Percentiles rank a stretch among this genome's conserved stretches.
phyloP scores from a whole-genome alignment of 1,140 invertebrate genomes.

The Anastrepha ludens region DNA sequence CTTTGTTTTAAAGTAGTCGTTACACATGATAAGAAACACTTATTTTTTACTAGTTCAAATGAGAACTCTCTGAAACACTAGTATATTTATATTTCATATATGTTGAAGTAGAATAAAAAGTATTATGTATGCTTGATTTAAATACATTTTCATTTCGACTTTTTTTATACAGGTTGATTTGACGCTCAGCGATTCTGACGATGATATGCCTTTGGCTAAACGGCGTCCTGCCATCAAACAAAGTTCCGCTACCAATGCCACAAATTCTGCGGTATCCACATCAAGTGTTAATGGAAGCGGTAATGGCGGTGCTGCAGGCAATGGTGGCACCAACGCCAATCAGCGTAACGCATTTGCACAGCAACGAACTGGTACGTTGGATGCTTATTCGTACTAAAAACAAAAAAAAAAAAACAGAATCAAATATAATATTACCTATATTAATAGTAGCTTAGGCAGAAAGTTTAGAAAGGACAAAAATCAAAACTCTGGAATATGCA shows the following conservation, averaged over 20 bases:
- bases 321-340: constrained; percentile 52
- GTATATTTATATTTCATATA: no score
- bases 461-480: constrained; percentile 3
- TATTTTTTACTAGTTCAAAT: no score
- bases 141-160: background rate
- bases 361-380: constrained; percentile 73
- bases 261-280: constrained; percentile 62
- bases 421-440: constrained; percentile 54
- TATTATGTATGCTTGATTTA: no score
- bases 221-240: constrained; percentile 68
- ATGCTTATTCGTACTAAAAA: constrained; percentile 72
- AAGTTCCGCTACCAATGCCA: constrained; percentile 58
- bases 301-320: background rate
- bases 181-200: constrained; percentile 74
- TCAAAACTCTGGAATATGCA: constrained; percentile 5
- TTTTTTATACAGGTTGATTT: constrained; percentile 70
- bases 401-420: constrained; percentile 5
- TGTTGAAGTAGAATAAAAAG: no score
- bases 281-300: constrained; percentile 64
- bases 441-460: constrained; percentile 4
- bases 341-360: constrained; percentile 66
- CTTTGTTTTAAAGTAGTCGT: no score
- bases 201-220: constrained; percentile 74
- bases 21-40: no score
- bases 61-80: no score